Evolutionary conservation across 2,888 invertebrate genomes (phyloP).

Genomic region (Cactoblastis cactorum): DNA sequence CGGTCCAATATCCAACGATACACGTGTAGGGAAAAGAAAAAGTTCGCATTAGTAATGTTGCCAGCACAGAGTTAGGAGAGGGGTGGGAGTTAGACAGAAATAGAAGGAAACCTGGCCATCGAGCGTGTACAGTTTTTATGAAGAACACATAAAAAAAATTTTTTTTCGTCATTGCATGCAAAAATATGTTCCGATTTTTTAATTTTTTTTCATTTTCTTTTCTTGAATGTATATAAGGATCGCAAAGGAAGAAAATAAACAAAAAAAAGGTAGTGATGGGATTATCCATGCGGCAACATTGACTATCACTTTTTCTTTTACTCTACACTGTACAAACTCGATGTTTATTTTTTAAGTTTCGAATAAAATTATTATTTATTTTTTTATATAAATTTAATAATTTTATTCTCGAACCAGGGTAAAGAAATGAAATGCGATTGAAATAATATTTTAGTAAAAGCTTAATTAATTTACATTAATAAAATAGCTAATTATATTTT

Average conservation of each 20-base stretch:
- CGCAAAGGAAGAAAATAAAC: conserved; percentile 31
- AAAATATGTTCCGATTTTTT: neutral
- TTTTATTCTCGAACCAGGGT: conserved; percentile 42
- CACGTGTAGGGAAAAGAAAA: conserved; percentile 39
- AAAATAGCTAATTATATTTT: neutral
- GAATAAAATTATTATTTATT: conserved; percentile 27
- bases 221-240: conserved; percentile 20
- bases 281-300: conserved; percentile 65
- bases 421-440: conserved; percentile 63
- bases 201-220: neutral
- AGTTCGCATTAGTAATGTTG: conserved; percentile 66
- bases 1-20: conserved; percentile 14
- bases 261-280: conserved; percentile 49
- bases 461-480: conserved; percentile 17
- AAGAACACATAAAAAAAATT: conserved; percentile 13
- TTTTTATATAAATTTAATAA: conserved; percentile 18
- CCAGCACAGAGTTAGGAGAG: conserved; percentile 35
- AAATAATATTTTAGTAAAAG: conserved; percentile 29
- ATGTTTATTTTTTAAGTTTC: conserved; percentile 36
- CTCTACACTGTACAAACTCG: conserved; percentile 75
- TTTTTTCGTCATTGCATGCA: too few relatives aligned
- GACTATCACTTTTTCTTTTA: conserved; percentile 41
- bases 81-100: conserved; percentile 22
- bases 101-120: conserved; percentile 55
- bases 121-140: conserved; percentile 68